Conservation (phyloP, 2,888 invertebrate species). For the Heteromurus nitidus region DNA sequence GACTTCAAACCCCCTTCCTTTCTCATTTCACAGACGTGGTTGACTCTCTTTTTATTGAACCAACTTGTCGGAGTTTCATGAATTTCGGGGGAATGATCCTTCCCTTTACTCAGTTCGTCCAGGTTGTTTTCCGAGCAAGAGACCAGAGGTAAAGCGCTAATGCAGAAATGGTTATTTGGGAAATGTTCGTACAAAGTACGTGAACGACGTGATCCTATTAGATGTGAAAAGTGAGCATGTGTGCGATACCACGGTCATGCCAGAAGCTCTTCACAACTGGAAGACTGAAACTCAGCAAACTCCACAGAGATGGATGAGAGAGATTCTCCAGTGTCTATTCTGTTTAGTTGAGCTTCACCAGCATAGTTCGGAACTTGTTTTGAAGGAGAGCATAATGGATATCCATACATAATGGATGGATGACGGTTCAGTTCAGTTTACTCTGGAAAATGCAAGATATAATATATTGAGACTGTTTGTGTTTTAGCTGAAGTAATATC, state of each 20-base stretch:
- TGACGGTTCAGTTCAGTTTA: slow-evolving; percentile 40
- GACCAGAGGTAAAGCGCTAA: background rate
- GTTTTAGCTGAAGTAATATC: slow-evolving; percentile 52
- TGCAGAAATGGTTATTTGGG: background rate
- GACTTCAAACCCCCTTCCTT: slow-evolving; percentile 22
- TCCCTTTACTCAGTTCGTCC: slow-evolving; percentile 4
- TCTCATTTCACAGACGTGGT: background rate
- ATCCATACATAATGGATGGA: slow-evolving; percentile 59
- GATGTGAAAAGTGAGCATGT: slow-evolving; percentile 49
- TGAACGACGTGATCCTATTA: slow-evolving; percentile 61
- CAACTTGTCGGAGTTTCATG: slow-evolving; percentile 50
- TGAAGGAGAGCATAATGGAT: slow-evolving; percentile 47
- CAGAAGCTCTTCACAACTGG: background rate
- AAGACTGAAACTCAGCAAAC: slow-evolving; percentile 20
- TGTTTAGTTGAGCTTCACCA: slow-evolving; percentile 15
- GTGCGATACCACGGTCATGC: slow-evolving; percentile 16
- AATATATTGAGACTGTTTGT: slow-evolving; percentile 22
- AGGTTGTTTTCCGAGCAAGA: slow-evolving; percentile 5
- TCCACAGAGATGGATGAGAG: slow-evolving; percentile 28
- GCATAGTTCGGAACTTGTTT: slow-evolving; percentile 31
- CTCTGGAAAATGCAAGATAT: slow-evolving; percentile 34
- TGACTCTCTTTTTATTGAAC: slow-evolving; percentile 55
- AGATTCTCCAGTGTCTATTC: slow-evolving; percentile 51
- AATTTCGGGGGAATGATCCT: slow-evolving; percentile 24
- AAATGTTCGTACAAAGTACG: slow-evolving; percentile 25